These are phyloP conservation scores for Habrosyne pyritoides DNA, from an alignment of 2,888 invertebrate species.

Conservation along the genomic window DNA sequence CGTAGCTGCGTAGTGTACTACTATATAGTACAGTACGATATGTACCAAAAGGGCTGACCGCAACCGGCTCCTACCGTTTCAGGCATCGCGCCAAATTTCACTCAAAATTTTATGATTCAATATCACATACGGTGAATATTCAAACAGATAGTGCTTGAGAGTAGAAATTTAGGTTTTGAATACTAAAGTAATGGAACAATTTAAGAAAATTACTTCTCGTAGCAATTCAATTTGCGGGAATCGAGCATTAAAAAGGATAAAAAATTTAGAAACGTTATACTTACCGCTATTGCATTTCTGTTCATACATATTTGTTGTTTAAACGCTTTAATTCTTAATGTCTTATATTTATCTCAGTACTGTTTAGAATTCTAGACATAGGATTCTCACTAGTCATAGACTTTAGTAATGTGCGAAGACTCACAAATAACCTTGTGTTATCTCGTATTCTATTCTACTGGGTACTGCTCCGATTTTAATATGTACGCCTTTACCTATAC, in stretches of 20 bases:
- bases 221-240: neutral
- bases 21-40: neutral
- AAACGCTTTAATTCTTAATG: neutral
- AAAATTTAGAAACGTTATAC: neutral
- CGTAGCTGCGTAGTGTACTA: neutral
- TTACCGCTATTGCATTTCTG: neutral
- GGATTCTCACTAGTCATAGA: neutral
- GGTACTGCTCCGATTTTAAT: neutral
- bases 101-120: neutral
- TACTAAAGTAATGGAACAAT: neutral
- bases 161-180: conserved; percentile 4
- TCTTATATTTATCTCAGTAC: neutral
- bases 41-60: neutral
- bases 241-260: neutral
- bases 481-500: neutral
- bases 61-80: neutral
- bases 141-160: neutral
- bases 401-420: neutral
- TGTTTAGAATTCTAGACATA: conserved; percentile 4
- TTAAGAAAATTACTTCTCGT: neutral
- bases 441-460: neutral
- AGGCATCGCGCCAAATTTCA: neutral
- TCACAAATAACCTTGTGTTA: neutral
- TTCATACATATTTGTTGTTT: neutral
- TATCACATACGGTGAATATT: neutral